phyloP scores from a whole-genome alignment of 2,888 invertebrate genomes.

The Ametastegia equiseti region DNA sequence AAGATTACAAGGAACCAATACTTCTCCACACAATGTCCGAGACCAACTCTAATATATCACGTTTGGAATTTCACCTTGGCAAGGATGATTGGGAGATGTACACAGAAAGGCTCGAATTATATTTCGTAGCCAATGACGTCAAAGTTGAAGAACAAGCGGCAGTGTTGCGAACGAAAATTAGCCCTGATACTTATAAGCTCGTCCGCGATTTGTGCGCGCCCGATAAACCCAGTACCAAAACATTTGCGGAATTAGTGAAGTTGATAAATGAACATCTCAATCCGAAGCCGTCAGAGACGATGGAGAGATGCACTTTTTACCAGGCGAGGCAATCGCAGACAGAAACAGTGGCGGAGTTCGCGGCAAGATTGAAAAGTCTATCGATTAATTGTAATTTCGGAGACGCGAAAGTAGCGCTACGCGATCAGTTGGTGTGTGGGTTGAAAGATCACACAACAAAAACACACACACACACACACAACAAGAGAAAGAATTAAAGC shows the following conservation, averaged over 20 bases:
- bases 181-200: constrained; percentile 51
- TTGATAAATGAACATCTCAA: constrained; percentile 52
- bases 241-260: constrained; percentile 52
- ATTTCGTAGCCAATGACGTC: constrained; percentile 52
- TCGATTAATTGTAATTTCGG: constrained; percentile 53
- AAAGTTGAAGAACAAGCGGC: constrained; percentile 49
- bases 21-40: constrained; percentile 44
- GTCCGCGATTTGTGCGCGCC: constrained; percentile 53
- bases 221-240: constrained; percentile 50
- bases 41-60: neutral
- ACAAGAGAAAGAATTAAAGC: constrained; percentile 39
- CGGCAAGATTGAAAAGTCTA: constrained; percentile 52
- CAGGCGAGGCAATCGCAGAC: constrained; percentile 50
- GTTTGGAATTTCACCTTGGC: constrained; percentile 42
- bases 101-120: constrained; percentile 51
- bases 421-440: constrained; percentile 55
- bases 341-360: constrained; percentile 52
- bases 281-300: constrained; percentile 48
- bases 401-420: constrained; percentile 49
- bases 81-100: constrained; percentile 21
- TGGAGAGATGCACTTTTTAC: constrained; percentile 54
- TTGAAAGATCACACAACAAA: constrained; percentile 33
- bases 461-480: constrained; percentile 45
- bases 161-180: constrained; percentile 52
- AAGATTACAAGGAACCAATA: neutral